Evolutionary conservation across 2,888 invertebrate genomes (phyloP).

Genomic region (Aleiodes testaceus): DNA sequence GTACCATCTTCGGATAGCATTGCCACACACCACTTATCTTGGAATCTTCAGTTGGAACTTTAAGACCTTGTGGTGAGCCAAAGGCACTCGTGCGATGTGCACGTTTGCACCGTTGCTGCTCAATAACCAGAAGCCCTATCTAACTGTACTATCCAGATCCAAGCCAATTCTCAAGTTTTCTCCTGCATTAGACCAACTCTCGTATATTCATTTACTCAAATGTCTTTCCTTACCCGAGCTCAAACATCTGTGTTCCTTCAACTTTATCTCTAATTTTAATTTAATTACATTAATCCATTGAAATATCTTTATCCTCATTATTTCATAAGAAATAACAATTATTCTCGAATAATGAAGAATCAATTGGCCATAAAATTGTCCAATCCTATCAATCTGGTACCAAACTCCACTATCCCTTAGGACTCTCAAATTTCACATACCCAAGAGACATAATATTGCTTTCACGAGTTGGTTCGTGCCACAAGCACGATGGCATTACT

Average conservation of each 20-base stretch:
- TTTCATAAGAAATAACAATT: not conserved
- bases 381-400: not conserved
- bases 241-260: slow-evolving; percentile 14
- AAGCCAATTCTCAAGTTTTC: slow-evolving; percentile 30
- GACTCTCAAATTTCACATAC: slow-evolving; percentile 45
- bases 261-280: not conserved
- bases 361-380: not conserved
- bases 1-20: slow-evolving; percentile 40
- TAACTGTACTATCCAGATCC: slow-evolving; percentile 12
- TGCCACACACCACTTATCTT: slow-evolving; percentile 59
- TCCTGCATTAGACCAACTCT: not conserved
- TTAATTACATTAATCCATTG: not conserved
- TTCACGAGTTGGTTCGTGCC: slow-evolving; percentile 38
- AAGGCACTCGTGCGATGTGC: slow-evolving; percentile 40
- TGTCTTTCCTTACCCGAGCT: not conserved
- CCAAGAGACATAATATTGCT: slow-evolving; percentile 40
- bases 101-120: slow-evolving; percentile 40
- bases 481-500: slow-evolving; percentile 53
- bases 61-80: slow-evolving; percentile 51
- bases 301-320: not conserved
- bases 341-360: not conserved
- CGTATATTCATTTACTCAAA: slow-evolving; percentile 13
- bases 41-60: slow-evolving; percentile 62
- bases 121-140: slow-evolving; percentile 34
- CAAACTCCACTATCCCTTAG: slow-evolving; percentile 4